Conservation (phyloP, 2,113 vertebrate genomes). For the Menidia beryllina region DNA sequence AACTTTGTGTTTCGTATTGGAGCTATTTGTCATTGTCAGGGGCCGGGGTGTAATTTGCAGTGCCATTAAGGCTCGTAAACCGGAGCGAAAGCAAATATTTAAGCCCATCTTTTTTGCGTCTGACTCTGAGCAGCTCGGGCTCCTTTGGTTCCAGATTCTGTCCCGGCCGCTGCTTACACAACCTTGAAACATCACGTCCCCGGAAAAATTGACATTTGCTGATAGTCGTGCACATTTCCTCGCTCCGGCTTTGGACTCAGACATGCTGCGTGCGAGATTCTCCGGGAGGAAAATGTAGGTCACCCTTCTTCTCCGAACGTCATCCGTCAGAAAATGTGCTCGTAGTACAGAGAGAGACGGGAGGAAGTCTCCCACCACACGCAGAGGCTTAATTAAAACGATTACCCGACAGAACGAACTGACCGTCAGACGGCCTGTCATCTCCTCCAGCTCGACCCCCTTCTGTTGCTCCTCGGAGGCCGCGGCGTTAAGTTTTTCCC, state of each 20-base stretch:
- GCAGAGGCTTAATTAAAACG: constrained; percentile 71
- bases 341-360: constrained; percentile 42
- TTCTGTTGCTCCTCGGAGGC: constrained; percentile 12
- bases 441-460: constrained; percentile 24
- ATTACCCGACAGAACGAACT: constrained; percentile 72
- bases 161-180: not conserved
- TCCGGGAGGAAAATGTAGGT: constrained; percentile 55
- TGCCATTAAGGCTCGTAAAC: not conserved
- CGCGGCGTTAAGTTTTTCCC: constrained; percentile 40
- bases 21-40: not conserved
- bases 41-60: not conserved
- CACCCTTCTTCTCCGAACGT: constrained; percentile 53
- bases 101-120: not conserved
- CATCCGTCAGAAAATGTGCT: constrained; percentile 54
- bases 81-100: not conserved
- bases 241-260: constrained; percentile 19
- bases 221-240: constrained; percentile 26
- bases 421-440: constrained; percentile 52
- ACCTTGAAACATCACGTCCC: constrained; percentile 51
- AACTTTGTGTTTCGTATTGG: not conserved
- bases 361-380: constrained; percentile 47
- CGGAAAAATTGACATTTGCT: constrained; percentile 43
- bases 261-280: constrained; percentile 15
- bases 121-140: not conserved
- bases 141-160: constrained; percentile 11